Evolutionary conservation across 1,140 invertebrate genomes (phyloP).

Genomic region (Pseudomyrmex gracilis): DNA sequence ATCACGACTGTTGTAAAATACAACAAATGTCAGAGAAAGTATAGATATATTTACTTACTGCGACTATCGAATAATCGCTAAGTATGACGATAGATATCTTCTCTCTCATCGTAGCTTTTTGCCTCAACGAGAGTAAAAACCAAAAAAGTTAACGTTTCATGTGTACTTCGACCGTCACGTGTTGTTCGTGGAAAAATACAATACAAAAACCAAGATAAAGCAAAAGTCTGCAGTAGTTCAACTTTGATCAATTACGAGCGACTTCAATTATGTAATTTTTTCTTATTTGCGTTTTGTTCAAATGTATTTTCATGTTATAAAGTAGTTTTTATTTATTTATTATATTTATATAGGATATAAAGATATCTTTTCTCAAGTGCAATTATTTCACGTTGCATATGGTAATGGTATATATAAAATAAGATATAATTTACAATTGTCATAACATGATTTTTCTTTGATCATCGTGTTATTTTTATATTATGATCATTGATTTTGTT

Average conservation of each 20-base stretch:
- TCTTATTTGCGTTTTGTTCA: conserved; percentile 1
- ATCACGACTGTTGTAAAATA: conserved; percentile 2
- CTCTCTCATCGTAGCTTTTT: conserved; percentile 13
- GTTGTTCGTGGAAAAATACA: conserved; percentile 9
- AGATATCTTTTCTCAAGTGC: too few relatives aligned
- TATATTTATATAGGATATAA: too few relatives aligned
- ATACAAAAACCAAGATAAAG: conserved; percentile 4
- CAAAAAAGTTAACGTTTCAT: conserved; percentile 16
- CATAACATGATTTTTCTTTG: too few relatives aligned
- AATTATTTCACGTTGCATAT: too few relatives aligned
- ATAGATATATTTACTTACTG: neutral
- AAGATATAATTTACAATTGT: too few relatives aligned
- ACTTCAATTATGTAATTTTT: conserved; percentile 20
- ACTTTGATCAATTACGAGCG: neutral
- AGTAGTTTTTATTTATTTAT: too few relatives aligned
- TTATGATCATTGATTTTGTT: too few relatives aligned
- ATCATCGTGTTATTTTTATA: too few relatives aligned
- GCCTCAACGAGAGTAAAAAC: conserved; percentile 43
- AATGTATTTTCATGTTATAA: neutral
- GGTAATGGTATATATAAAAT: too few relatives aligned
- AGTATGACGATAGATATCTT: conserved; percentile 30
- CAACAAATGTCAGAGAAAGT: conserved; percentile 10
- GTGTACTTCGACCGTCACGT: conserved; percentile 16
- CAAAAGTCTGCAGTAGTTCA: conserved; percentile 19
- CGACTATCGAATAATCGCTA: conserved; percentile 44